Percentiles rank a stretch among this genome's conserved stretches.
These are phyloP conservation scores for Hipparchia sbordonii DNA, from an alignment of 2,888 invertebrate genomes.

Conservation along the genomic window DNA sequence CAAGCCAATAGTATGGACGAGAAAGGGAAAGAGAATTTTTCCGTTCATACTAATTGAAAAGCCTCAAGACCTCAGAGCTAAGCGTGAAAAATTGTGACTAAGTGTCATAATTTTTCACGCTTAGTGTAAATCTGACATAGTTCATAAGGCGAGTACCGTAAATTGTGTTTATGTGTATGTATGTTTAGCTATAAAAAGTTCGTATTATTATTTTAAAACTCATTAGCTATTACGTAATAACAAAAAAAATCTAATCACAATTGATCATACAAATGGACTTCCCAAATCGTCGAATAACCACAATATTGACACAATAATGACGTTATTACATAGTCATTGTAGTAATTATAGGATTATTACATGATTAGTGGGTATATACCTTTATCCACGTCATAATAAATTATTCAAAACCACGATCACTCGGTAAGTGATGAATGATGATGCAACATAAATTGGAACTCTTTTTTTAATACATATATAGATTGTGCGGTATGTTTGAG, in stretches of 20 bases:
- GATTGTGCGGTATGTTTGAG: no score
- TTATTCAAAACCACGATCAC: neutral
- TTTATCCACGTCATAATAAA: neutral
- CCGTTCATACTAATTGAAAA: no score
- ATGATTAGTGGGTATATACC: constrained; percentile 3
- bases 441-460: neutral
- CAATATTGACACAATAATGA: constrained; percentile 45
- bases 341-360: neutral
- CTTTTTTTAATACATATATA: no score
- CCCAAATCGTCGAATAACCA: constrained; percentile 37
- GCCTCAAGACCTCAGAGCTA: no score
- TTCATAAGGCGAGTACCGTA: no score
- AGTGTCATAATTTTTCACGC: no score
- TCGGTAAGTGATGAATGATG: neutral
- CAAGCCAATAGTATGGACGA: no score
- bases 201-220: neutral
- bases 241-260: neutral
- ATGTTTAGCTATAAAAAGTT: no score
- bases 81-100: no score
- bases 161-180: no score
- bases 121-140: no score
- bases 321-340: constrained; percentile 28
- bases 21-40: no score
- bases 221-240: neutral
- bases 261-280: constrained; percentile 3